These are phyloP conservation scores for Alosa sapidissima DNA, from an alignment of 2,797 vertebrate species.

Conservation along the genomic window DNA sequence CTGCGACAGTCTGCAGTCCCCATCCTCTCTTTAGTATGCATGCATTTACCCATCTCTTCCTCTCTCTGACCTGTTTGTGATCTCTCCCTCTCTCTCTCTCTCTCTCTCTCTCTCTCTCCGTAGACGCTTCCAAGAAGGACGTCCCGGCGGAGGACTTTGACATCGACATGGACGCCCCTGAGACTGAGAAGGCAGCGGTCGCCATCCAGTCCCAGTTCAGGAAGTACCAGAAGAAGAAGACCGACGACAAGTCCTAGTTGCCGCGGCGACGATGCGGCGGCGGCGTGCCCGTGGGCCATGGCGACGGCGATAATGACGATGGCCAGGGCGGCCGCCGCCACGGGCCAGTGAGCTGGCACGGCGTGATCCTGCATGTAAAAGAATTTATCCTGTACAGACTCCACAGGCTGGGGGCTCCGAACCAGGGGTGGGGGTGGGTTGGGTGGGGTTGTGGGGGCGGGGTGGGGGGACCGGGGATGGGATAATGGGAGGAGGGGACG, in stretches of 20 bases:
- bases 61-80: background rate
- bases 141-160: constrained; percentile 93
- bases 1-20: background rate
- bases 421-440: constrained; percentile 45
- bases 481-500: background rate
- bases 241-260: constrained; percentile 86
- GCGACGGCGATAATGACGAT: background rate
- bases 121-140: constrained; percentile 86
- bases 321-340: constrained; percentile 50
- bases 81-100: background rate
- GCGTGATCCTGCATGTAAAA: constrained; percentile 77
- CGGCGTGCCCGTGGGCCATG: constrained; percentile 46
- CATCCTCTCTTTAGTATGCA: background rate
- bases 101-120: constrained; percentile 11
- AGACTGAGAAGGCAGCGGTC: constrained; percentile 94
- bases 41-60: background rate
- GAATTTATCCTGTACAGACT: constrained; percentile 73
- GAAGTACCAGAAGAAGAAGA: constrained; percentile 99
- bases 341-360: constrained; percentile 51
- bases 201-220: constrained; percentile 99
- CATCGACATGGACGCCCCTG: constrained; percentile 95
- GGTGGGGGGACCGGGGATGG: constrained; percentile 12
- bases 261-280: constrained; percentile 26
- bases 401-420: constrained; percentile 25
- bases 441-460: constrained; percentile 30